Conservation (phyloP, 2,113 vertebrate species). For the Cephalopterus ornatus region DNA sequence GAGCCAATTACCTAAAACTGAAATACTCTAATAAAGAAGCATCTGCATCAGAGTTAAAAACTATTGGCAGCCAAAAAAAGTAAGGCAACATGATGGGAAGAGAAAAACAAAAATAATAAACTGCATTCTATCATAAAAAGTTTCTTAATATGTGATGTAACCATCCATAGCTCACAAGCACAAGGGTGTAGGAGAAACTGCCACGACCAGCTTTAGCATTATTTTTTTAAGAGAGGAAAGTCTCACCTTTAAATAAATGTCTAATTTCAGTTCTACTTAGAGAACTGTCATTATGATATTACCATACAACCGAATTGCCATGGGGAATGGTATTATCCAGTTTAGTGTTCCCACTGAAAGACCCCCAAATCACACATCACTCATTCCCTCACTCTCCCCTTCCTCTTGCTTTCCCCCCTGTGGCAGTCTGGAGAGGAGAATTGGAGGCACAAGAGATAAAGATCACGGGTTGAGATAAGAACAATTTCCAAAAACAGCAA, state of each 20-base stretch:
- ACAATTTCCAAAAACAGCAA: neutral
- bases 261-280: neutral
- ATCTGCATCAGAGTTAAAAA: neutral
- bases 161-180: neutral
- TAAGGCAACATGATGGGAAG: neutral
- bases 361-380: neutral
- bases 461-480: neutral
- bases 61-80: neutral
- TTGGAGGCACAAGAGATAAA: neutral
- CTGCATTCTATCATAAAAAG: rapidly evolving
- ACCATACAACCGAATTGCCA: neutral
- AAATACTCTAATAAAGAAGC: neutral
- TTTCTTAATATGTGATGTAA: neutral
- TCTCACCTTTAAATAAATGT: neutral
- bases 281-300: neutral
- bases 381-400: neutral
- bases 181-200: neutral
- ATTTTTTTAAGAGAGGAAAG: neutral
- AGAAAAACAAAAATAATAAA: neutral
- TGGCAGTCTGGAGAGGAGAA: neutral
- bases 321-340: neutral
- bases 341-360: neutral
- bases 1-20: neutral
- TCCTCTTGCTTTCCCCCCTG: neutral
- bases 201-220: neutral